These are phyloP conservation scores for Opisthograptis luteolata DNA, from an alignment of 2,888 invertebrate species.

Conservation along the genomic window DNA sequence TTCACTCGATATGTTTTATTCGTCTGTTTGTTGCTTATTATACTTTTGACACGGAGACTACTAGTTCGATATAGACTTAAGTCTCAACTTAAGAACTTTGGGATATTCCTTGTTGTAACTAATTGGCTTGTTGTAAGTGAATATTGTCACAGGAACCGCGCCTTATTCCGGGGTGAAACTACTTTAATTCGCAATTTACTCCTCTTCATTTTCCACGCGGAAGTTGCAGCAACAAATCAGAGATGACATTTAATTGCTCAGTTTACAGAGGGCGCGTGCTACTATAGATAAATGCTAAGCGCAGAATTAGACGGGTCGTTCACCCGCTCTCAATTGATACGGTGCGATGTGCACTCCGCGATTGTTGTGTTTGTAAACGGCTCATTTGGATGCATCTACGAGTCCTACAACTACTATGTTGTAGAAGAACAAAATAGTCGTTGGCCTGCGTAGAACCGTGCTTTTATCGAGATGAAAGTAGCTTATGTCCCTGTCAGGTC, in stretches of 20 bases:
- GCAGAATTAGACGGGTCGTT: constrained; percentile 59
- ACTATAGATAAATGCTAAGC: constrained; percentile 52
- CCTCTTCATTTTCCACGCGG: constrained; percentile 1
- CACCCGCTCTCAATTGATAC: constrained; percentile 46
- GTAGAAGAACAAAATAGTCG: neutral
- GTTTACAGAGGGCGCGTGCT: constrained; percentile 34
- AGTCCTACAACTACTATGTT: neutral
- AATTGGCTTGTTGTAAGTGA: no score
- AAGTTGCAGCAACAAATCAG: constrained; percentile 13
- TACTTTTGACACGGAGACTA: no score
- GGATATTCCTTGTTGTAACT: no score
- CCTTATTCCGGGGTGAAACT: neutral
- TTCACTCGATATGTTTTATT: no score
- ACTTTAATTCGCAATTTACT: no score
- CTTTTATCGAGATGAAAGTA: no score
- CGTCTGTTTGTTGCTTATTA: no score
- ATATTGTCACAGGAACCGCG: no score
- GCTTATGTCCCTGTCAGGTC: no score
- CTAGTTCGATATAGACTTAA: no score
- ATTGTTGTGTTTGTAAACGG: constrained; percentile 16
- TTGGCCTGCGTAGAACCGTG: no score
- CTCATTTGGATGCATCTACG: constrained; percentile 1
- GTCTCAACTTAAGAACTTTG: no score
- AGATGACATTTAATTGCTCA: constrained; percentile 36
- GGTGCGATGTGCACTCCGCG: constrained; percentile 15